Percentiles rank a stretch among this genome's conserved stretches.
Conservation (phyloP, 2,113 vertebrate genomes). For the Motacilla alba region DNA sequence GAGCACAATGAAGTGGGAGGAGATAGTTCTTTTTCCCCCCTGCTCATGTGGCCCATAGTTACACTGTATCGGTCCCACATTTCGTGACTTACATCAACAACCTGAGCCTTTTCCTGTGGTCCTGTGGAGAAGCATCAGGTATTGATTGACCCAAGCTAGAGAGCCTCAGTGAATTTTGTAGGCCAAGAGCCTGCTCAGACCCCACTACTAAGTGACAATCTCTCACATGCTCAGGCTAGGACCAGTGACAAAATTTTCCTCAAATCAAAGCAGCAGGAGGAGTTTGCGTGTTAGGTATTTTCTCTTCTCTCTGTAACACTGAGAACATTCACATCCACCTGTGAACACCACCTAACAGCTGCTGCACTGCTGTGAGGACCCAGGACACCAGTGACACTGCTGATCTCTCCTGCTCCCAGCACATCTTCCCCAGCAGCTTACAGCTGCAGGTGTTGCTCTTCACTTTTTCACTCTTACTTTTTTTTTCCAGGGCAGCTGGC, state of each 20-base stretch:
- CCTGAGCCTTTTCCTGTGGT: neutral
- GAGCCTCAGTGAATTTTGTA: neutral
- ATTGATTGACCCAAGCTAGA: neutral
- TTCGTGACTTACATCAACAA: neutral
- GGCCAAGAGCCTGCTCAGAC: neutral
- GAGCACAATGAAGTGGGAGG: neutral
- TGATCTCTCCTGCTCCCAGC: neutral
- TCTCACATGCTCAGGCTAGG: neutral
- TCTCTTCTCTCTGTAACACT: neutral
- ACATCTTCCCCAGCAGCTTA: neutral
- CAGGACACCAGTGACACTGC: neutral
- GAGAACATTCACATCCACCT: neutral
- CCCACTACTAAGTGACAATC: neutral
- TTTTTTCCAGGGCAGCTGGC: neutral
- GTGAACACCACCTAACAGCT: neutral
- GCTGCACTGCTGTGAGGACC: neutral
- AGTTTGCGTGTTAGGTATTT: neutral
- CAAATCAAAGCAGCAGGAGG: neutral
- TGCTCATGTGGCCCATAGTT: neutral
- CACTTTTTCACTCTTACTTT: neutral
- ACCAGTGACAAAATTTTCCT: neutral
- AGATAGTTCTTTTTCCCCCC: accelerated
- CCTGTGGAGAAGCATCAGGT: neutral
- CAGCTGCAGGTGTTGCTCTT: neutral
- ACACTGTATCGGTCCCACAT: accelerated